Conservation (phyloP, 2,113 vertebrate genomes). For the Pseudois nayaur region DNA sequence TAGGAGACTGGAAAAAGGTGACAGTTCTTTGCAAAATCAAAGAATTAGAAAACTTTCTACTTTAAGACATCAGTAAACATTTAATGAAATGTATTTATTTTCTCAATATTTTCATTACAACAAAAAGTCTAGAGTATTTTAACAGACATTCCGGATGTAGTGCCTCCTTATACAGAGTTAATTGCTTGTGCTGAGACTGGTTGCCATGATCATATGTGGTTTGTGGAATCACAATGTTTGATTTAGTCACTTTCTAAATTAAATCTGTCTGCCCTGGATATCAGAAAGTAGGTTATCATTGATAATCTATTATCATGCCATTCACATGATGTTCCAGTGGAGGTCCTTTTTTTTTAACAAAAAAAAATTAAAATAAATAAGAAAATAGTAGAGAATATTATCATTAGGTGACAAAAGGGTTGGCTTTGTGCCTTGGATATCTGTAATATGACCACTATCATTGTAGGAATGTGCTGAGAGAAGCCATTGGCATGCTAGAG, state of each 20-base stretch:
- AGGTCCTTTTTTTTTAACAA: neutral
- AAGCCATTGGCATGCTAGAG: conserved; percentile 76
- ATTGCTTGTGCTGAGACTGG: neutral
- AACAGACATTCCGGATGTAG: neutral
- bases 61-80: neutral
- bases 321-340: conserved; percentile 45
- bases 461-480: conserved; percentile 74
- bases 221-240: conserved; percentile 17
- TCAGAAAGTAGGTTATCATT: conserved; percentile 39
- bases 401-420: conserved; percentile 77
- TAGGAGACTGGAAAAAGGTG: neutral
- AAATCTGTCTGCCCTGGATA: conserved; percentile 44
- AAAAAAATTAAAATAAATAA: conserved; percentile 37
- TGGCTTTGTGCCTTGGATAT: conserved; percentile 64
- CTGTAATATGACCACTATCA: conserved; percentile 66
- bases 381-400: conserved; percentile 71
- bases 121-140: neutral
- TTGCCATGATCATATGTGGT: neutral
- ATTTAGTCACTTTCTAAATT: conserved; percentile 55
- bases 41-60: neutral
- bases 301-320: conserved; percentile 49
- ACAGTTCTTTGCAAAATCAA: neutral
- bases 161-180: neutral
- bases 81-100: neutral
- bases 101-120: neutral